Evolutionary conservation across 2,888 invertebrate species (phyloP).

Genomic region (Rhodophaea formosa): DNA sequence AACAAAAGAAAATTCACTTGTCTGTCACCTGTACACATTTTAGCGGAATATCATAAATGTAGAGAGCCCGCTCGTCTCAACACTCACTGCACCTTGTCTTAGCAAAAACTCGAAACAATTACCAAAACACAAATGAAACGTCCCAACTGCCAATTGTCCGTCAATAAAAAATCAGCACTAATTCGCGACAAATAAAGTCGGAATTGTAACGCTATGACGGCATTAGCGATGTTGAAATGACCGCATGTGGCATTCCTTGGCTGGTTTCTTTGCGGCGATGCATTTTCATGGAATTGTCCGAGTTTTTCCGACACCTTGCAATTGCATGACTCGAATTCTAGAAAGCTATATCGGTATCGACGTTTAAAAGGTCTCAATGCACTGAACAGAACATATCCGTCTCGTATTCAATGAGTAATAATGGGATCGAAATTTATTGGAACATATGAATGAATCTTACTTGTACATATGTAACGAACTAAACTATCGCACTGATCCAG

Average conservation of each 20-base stretch:
- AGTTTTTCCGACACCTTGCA: slow-evolving; percentile 80
- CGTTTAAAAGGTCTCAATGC: slow-evolving; percentile 39
- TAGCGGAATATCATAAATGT: slow-evolving; percentile 15
- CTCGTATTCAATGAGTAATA: no score
- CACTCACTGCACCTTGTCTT: slow-evolving; percentile 72
- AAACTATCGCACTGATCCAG: no score
- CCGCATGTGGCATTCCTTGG: slow-evolving; percentile 67
- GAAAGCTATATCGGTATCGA: slow-evolving; percentile 64
- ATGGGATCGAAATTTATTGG: no score
- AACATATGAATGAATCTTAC: no score
- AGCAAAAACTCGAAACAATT: slow-evolving; percentile 79
- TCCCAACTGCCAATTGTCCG: slow-evolving; percentile 57
- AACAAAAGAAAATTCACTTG: slow-evolving; percentile 8
- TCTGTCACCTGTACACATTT: slow-evolving; percentile 15
- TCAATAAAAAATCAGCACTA: slow-evolving; percentile 65
- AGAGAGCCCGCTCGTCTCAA: slow-evolving; percentile 42
- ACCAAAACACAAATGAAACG: slow-evolving; percentile 56
- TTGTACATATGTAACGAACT: no score
- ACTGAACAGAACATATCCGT: neutral
- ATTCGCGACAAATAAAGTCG: slow-evolving; percentile 57
- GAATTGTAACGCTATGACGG: slow-evolving; percentile 53
- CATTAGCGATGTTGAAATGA: slow-evolving; percentile 58
- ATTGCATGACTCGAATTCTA: slow-evolving; percentile 77
- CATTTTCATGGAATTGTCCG: slow-evolving; percentile 77
- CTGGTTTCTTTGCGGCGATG: slow-evolving; percentile 72